Base-by-base conservation (phyloP, 2,888 invertebrate species). In the Chaetogeoica ovagalla region DNA sequence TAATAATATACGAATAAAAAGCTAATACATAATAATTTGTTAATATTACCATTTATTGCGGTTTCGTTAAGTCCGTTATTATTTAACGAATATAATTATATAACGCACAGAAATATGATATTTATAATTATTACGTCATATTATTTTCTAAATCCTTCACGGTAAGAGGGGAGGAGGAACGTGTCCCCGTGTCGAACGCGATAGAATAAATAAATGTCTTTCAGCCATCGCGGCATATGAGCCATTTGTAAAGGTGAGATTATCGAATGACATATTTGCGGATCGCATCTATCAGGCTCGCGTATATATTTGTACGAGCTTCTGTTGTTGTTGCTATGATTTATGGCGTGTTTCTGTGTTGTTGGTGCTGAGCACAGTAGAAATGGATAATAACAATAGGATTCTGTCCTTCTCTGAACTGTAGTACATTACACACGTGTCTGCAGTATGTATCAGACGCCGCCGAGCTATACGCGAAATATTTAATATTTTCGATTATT, bases 231-330 rank as follows among this genome's bases (percentile, higher is more conserved):
- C n/a, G 3, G 21, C 11, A 13, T 23, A 48, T 48, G 55, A 69
- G 23, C 68, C 60, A 66, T 77, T 69, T 77, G 37, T 77, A 70
- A 21, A 70, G 23, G 52, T 55, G 39, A 77, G 77, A 70, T 77
- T 77, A 77, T 70, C 39, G 37, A 7, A 21, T 70, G 60, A 77
- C 69, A 70, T 77, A 77, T 77, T 70, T 77, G 37, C 37, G 37
- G 57, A 70, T 62, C 52, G n/a, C n/a, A 70, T 69, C 69, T 70
- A 52, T 69, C 17, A 59, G 11, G 15, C n/a, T n/a, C 30, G 30
- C 30, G 30, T 30, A 30, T 30, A 30, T 30, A 30, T 30, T 30
- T 30, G 4, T 52, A 39, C 52, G 55, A 52, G 77, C 62, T 62
- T 70, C 70, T 77, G 77, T 69, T 68, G 57, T 69, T 15, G 68